Percentiles rank a stretch among this genome's conserved stretches.
Evolutionary conservation across 2,888 invertebrate species (phyloP).

Genomic region (Agapostemon virescens): DNA sequence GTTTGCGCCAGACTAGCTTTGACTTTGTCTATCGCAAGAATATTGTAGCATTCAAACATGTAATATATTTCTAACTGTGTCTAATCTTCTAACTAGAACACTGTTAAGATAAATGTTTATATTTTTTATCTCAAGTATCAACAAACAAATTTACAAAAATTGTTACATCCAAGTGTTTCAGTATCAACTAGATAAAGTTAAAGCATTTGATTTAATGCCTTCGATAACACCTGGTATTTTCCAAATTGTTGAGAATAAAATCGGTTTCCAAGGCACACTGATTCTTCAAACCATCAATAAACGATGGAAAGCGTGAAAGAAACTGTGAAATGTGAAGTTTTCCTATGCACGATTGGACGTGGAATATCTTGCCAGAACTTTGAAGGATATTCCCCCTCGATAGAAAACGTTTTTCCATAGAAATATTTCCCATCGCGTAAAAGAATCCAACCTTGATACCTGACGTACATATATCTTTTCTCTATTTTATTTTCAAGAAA

Average conservation of each 20-base stretch:
- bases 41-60: background rate
- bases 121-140: too few species aligned
- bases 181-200: background rate
- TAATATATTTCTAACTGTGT: background rate
- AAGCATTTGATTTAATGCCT: background rate
- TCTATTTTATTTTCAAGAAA: too few species aligned
- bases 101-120: too few species aligned
- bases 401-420: background rate
- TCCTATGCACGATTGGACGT: constrained; percentile 24
- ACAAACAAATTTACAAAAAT: background rate
- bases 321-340: constrained; percentile 37
- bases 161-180: background rate
- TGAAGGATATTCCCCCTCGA: constrained; percentile 23
- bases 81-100: too few species aligned
- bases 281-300: constrained; percentile 18
- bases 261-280: background rate
- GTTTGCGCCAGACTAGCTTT: too few species aligned
- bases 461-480: background rate
- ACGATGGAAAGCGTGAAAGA: constrained; percentile 27
- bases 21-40: too few species aligned
- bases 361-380: constrained; percentile 24
- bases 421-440: constrained; percentile 28
- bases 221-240: background rate
- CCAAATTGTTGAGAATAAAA: background rate
- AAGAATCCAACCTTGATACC: constrained; percentile 14